Evolutionary conservation across 2,888 invertebrate genomes (phyloP), one percentile per base, ranked within the genome.

Genomic region (Odiellus spinosus): DNA sequence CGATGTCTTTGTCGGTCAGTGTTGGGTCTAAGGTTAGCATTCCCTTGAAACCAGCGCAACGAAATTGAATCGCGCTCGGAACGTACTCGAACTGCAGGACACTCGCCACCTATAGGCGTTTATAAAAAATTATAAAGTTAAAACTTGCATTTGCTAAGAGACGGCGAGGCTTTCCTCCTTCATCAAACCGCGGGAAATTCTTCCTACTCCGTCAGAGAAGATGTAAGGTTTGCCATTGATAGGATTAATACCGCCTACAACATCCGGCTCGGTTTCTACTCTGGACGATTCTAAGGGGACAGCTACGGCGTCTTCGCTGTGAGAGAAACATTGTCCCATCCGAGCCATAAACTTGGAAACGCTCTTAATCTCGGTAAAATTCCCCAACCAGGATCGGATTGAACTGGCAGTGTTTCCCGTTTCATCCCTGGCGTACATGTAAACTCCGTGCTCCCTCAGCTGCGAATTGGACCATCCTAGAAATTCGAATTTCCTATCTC

Each of bases 291-390:
- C 40, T 14, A 49, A 32, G 17, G 40, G 38, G 6, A 51, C 42
- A n/a, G 47, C 45, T 12, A 51, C 39, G 33, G 50, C 47, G 17
- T 54, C 51, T 45, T 51, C 48, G 10, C 47, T 45, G 12, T 52
- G 52, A 2, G 58, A 58, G 26, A 58, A 57, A 26, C 53, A 53
- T 36, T 57, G 56, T 18, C 58, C 58, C 49, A 58, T 50, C 12
- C 56, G 48, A 10, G 56, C 56, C 40, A 57, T 55, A 14, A 53
- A 53, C n/a, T 53, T 55, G 11, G 56, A 52, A 32, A 58, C 51
- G n/a, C 49, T 52, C 11, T 46, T 49, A 45, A 55, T 53, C 14
- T 50, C 46, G 6, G 46, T 49, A 20, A 58, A 55, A 42, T 57
- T 51, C 1, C 58, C 58, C 52, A 55, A 51, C 50, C 52, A 53